Evolutionary conservation across 2,888 invertebrate genomes (phyloP).

Genomic region (Rhabditoides inermis): DNA sequence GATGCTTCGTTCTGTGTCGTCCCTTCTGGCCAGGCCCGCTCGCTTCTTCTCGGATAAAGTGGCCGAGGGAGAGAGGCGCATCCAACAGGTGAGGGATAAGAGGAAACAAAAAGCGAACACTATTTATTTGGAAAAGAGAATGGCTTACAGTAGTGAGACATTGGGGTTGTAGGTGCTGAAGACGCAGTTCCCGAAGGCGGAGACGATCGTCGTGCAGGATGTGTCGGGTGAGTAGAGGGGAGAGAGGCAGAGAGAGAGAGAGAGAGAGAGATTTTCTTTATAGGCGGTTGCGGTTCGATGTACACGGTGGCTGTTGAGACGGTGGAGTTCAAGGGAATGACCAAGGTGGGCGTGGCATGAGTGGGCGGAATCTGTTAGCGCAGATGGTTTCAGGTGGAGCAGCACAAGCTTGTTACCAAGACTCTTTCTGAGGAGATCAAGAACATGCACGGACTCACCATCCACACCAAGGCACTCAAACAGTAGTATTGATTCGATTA

Average conservation of each 20-base stretch:
- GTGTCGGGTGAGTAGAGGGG: conserved; percentile 46
- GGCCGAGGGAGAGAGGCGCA: too few species aligned
- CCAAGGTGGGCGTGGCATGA: conserved; percentile 50
- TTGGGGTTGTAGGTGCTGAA: conserved; percentile 39
- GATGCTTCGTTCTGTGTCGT: too few species aligned
- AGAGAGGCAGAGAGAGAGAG: conserved; percentile 5
- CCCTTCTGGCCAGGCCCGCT: too few species aligned
- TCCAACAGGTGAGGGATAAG: too few species aligned
- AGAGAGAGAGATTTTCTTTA: conserved; percentile 13
- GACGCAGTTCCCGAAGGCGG: conserved; percentile 48
- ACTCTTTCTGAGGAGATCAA: conserved; percentile 60
- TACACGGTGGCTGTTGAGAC: conserved; percentile 54
- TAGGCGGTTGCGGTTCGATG: conserved; percentile 57
- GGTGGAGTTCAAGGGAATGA: conserved; percentile 53
- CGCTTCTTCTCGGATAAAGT: too few species aligned
- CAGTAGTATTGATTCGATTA: not conserved
- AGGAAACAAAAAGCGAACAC: too few species aligned
- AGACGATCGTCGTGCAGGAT: conserved; percentile 48
- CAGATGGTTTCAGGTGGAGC: conserved; percentile 12
- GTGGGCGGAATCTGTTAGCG: too few species aligned
- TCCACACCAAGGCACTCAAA: conserved; percentile 63
- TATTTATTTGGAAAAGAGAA: too few species aligned
- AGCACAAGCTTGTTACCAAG: conserved; percentile 42
- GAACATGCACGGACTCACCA: conserved; percentile 74
- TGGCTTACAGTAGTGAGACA: too few species aligned